phyloP scores from a whole-genome alignment of 2,113 vertebrate genomes.

The Thinocorus orbignyianus region DNA sequence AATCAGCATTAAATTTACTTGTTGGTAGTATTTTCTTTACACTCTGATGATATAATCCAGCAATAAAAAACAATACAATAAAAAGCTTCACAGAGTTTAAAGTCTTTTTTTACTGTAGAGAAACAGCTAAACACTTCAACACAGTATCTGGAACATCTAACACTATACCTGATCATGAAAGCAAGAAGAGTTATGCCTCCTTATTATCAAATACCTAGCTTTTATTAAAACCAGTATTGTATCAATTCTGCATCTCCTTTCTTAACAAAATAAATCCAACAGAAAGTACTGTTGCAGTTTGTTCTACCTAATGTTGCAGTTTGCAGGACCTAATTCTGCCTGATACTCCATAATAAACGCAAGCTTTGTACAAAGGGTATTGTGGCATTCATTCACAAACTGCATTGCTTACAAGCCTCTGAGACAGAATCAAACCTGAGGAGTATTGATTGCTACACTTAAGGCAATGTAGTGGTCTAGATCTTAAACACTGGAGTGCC shows the following conservation, averaged over 20 bases:
- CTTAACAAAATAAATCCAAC: background rate
- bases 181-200: background rate
- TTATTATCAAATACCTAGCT: background rate
- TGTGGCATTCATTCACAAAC: background rate
- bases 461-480: background rate
- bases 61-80: background rate
- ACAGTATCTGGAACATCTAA: background rate
- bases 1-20: constrained; percentile 47
- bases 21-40: constrained; percentile 7
- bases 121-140: background rate
- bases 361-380: background rate
- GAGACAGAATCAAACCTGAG: background rate
- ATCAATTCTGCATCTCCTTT: background rate
- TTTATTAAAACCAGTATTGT: background rate
- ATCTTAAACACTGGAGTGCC: background rate
- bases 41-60: background rate
- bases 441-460: background rate
- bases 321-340: background rate
- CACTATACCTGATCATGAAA: background rate
- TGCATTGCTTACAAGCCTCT: background rate
- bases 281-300: background rate
- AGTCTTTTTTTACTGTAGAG: background rate
- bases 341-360: background rate
- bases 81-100: constrained; percentile 3
- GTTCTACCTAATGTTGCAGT: too few species aligned